A percentile compares a stretch with the other conserved stretches of the same genome.
Evolutionary conservation across 2,113 vertebrate genomes (phyloP).

Genomic region (Lepidothrix coronata): DNA sequence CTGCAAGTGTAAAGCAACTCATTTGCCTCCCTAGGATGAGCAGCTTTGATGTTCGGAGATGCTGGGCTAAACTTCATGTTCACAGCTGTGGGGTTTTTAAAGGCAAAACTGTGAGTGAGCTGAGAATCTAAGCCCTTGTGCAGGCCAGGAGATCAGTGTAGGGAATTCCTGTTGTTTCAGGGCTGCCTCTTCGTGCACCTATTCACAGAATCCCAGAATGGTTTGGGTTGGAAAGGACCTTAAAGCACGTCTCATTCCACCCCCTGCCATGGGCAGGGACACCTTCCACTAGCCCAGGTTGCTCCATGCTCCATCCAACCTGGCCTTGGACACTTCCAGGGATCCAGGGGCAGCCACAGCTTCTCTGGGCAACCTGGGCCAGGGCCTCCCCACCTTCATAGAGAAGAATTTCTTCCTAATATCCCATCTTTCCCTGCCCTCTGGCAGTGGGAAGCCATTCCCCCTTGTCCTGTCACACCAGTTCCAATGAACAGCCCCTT

Average conservation of each 20-base stretch:
- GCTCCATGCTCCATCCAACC: no score
- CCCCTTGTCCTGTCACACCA: rapidly evolving
- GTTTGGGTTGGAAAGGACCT: neutral
- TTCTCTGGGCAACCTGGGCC: neutral
- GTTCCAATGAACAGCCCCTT: neutral
- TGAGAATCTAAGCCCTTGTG: neutral
- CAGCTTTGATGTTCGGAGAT: neutral
- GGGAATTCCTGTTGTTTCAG: neutral
- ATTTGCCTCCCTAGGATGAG: neutral
- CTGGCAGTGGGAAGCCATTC: rapidly evolving
- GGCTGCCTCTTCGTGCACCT: neutral
- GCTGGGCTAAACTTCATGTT: neutral
- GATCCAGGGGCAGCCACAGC: neutral
- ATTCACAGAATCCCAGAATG: neutral
- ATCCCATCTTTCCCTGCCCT: rapidly evolving
- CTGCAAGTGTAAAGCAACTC: neutral
- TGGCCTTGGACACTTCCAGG: neutral
- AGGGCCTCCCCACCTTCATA: neutral
- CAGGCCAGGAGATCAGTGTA: neutral
- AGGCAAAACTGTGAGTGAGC: neutral
- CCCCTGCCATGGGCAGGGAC: neutral
- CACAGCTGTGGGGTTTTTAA: neutral
- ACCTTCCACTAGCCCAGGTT: neutral
- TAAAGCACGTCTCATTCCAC: rapidly evolving
- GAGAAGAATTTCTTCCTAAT: neutral